Evolutionary conservation across 2,888 invertebrate genomes (phyloP).

Genomic region (Tenthredo distinguenda): DNA sequence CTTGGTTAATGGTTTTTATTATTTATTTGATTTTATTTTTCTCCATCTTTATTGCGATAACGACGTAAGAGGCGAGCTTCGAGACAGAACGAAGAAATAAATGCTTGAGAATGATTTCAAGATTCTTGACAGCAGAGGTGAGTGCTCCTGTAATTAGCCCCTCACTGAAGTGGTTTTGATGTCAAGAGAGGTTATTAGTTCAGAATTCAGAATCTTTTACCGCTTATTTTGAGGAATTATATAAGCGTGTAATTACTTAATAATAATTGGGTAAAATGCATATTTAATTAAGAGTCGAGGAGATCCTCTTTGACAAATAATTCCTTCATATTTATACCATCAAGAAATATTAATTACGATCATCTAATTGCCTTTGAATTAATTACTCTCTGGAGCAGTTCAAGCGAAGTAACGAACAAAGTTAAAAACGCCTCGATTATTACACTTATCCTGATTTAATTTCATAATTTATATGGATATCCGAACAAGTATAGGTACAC

Average conservation of each 20-base stretch:
- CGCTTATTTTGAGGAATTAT: conserved; percentile 1
- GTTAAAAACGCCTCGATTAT: not conserved
- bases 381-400: not conserved
- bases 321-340: conserved; percentile 11
- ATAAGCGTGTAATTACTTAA: not conserved
- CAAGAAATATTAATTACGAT: not conserved
- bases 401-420: not conserved
- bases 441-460: not conserved
- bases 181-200: conserved; percentile 33
- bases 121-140: conserved; percentile 1
- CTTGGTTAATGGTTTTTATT: not conserved
- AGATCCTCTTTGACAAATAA: not conserved
- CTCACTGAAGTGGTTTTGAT: conserved; percentile 7
- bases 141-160: conserved; percentile 24
- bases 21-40: not conserved
- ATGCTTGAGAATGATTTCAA: not conserved
- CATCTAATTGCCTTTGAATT: conserved; percentile 2
- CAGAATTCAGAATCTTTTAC: not conserved
- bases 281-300: conserved; percentile 8
- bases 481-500: not conserved
- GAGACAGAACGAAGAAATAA: conserved; percentile 4
- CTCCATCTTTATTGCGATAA: not conserved
- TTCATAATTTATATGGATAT: conserved; percentile 16
- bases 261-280: conserved; percentile 22
- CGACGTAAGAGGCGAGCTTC: not conserved